These are phyloP conservation scores for Lochmaea capreae DNA, from an alignment of 2,888 invertebrate species.

Conservation along the genomic window DNA sequence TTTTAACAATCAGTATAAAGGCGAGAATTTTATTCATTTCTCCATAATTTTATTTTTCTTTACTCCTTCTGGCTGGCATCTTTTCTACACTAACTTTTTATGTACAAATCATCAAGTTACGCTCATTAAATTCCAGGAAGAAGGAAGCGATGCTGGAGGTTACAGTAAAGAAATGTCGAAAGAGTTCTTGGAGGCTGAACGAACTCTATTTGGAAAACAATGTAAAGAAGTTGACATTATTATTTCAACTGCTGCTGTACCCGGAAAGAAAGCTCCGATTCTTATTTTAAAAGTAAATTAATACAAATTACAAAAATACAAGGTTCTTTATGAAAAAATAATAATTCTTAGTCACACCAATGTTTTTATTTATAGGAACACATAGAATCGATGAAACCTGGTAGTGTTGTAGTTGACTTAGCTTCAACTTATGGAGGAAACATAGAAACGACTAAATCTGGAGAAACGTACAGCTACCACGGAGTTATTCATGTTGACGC, in stretches of 20 bases:
- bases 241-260: slow-evolving; percentile 90
- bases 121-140: slow-evolving; percentile 68
- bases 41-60: too few species aligned
- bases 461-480: slow-evolving; percentile 78
- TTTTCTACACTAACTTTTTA: too few species aligned
- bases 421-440: slow-evolving; percentile 92
- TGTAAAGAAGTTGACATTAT: slow-evolving; percentile 87
- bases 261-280: slow-evolving; percentile 85
- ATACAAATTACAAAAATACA: too few species aligned
- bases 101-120: too few species aligned
- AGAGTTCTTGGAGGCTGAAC: slow-evolving; percentile 87
- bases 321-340: too few species aligned
- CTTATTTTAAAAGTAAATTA: slow-evolving; percentile 79
- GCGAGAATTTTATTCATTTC: slow-evolving; percentile 62
- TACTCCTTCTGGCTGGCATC: too few species aligned
- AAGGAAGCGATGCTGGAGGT: slow-evolving; percentile 78
- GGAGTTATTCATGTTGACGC: slow-evolving; percentile 88
- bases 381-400: slow-evolving; percentile 84
- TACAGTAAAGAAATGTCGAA: slow-evolving; percentile 90
- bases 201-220: slow-evolving; percentile 86
- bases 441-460: slow-evolving; percentile 83
- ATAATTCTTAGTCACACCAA: not conserved
- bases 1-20: slow-evolving; percentile 81
- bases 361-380: slow-evolving; percentile 71
- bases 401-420: slow-evolving; percentile 89